These are phyloP conservation scores for Lontra canadensis DNA, from an alignment of 2,113 vertebrate species.

Conservation along the genomic window DNA sequence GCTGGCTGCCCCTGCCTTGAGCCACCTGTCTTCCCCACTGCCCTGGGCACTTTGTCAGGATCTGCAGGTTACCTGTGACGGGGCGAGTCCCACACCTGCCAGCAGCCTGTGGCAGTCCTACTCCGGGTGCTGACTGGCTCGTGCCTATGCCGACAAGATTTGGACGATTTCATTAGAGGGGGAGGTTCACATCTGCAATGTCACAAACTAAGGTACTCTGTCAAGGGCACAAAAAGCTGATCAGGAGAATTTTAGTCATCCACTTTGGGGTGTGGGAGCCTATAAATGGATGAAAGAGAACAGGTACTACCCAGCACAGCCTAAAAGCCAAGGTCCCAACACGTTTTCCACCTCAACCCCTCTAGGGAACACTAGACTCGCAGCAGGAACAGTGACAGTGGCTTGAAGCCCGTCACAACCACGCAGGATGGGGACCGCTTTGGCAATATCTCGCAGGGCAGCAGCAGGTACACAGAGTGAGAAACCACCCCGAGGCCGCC, in stretches of 20 bases:
- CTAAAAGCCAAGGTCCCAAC: background rate
- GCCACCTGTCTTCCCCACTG: background rate
- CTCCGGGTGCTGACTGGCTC: background rate
- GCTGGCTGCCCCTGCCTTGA: background rate
- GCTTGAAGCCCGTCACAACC: background rate
- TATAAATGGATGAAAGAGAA: background rate
- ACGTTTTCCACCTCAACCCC: background rate
- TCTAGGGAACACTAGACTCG: background rate
- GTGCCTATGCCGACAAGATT: background rate
- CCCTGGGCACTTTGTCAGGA: background rate
- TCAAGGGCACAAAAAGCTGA: background rate
- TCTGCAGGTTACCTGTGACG: background rate
- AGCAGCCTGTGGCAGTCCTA: background rate
- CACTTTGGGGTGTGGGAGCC: background rate
- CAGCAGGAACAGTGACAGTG: background rate
- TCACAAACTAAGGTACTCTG: background rate
- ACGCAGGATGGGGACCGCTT: background rate
- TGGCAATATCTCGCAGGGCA: background rate
- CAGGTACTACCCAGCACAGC: background rate
- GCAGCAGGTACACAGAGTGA: fast-evolving
- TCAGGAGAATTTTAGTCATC: background rate
- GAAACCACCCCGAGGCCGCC: background rate
- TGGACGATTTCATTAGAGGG: background rate
- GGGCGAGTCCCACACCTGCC: background rate
- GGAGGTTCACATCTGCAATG: background rate